Evolutionary conservation across 2,888 invertebrate genomes (phyloP).

Genomic region (Panopea generosa): DNA sequence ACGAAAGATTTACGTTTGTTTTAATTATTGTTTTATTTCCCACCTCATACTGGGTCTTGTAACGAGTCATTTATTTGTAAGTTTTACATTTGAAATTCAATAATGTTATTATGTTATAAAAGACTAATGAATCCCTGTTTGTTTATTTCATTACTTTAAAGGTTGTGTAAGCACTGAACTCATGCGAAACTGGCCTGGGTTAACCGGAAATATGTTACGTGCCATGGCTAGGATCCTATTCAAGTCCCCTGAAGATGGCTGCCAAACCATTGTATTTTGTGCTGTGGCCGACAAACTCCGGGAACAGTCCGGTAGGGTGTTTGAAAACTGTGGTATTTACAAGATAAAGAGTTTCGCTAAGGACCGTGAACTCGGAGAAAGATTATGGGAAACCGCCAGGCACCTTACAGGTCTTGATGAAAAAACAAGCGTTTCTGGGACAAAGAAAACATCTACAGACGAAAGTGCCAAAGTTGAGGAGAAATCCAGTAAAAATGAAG

Average conservation of each 20-base stretch:
- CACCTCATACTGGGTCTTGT: no score
- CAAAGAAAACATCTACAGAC: no score
- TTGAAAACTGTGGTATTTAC: conserved; percentile 70
- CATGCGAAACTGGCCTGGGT: conserved; percentile 77
- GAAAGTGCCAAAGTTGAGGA: not conserved
- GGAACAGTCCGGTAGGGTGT: conserved; percentile 75
- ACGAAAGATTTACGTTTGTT: no score
- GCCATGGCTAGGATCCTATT: conserved; percentile 75
- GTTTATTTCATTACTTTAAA: no score
- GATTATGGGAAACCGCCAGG: conserved; percentile 75
- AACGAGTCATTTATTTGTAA: no score
- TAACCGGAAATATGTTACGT: conserved; percentile 75
- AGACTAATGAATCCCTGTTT: no score
- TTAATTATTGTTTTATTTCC: no score
- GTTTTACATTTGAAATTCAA: no score
- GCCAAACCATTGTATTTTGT: conserved; percentile 79
- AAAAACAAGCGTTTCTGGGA: no score
- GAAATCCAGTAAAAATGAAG: not conserved
- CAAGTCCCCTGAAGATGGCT: conserved; percentile 80
- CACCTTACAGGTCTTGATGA: conserved; percentile 73
- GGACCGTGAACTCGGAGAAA: conserved; percentile 66
- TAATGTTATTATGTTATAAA: no score
- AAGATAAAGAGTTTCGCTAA: conserved; percentile 63
- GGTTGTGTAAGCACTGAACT: conserved; percentile 77
- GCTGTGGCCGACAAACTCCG: conserved; percentile 76